Evolutionary conservation across 2,797 vertebrate genomes (phyloP).

Genomic region (Gymnothorax reevesii): DNA sequence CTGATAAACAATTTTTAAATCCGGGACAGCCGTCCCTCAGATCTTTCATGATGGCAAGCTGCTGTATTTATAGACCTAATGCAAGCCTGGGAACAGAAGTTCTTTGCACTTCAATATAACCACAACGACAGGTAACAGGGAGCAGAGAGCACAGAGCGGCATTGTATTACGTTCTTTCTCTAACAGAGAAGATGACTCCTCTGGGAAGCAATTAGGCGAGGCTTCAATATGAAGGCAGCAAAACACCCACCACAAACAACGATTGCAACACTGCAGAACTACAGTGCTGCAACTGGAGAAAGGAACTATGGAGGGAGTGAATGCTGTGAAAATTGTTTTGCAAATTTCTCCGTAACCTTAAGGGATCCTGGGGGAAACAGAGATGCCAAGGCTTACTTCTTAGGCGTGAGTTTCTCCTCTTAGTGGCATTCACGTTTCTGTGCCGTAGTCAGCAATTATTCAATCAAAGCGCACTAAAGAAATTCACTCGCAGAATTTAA

Average conservation of each 20-base stretch:
- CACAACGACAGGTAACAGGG: slow-evolving; percentile 49
- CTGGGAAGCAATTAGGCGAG: slow-evolving; percentile 79
- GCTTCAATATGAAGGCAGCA: slow-evolving; percentile 60
- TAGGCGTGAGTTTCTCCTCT: too few relatives aligned
- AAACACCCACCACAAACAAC: slow-evolving; percentile 69
- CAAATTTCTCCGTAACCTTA: neutral
- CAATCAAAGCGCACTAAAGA: too few relatives aligned
- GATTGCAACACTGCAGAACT: slow-evolving; percentile 52
- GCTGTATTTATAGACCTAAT: slow-evolving; percentile 59
- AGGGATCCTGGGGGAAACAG: neutral
- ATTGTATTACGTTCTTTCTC: slow-evolving; percentile 42
- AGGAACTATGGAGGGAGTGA: slow-evolving; percentile 39
- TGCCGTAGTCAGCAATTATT: too few relatives aligned
- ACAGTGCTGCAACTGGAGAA: slow-evolving; percentile 59
- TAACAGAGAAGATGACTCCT: slow-evolving; percentile 67
- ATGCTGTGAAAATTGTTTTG: neutral
- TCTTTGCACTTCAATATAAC: slow-evolving; percentile 44
- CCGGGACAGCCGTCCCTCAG: slow-evolving; percentile 35
- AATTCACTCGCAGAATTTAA: too few relatives aligned
- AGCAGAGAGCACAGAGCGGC: slow-evolving; percentile 40
- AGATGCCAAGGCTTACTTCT: neutral
- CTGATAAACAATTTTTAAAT: slow-evolving; percentile 41
- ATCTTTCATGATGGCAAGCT: slow-evolving; percentile 30
- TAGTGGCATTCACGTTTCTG: too few relatives aligned
- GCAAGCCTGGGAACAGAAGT: slow-evolving; percentile 35